Evolutionary conservation across 2,888 invertebrate species (phyloP), one percentile per base, ranked within the genome.

Genomic region (Ennomos quercinarius): DNA sequence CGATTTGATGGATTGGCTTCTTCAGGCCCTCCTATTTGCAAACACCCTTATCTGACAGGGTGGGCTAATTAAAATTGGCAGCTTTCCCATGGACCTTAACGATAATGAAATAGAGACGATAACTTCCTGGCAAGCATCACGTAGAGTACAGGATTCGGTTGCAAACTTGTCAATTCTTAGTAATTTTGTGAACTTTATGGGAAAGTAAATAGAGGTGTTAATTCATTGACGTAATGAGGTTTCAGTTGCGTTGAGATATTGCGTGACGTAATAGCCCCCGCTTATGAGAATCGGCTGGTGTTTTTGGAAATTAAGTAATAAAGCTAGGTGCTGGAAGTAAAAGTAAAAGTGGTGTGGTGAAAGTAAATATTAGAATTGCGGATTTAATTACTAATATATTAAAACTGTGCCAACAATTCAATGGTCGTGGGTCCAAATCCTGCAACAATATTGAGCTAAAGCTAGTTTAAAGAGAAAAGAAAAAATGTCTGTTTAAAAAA

Each of bases 1-100:
- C 88, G 81, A 89, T 91, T 92, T 92, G 92, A 92, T 92, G 91
- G 91, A 92, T 92, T 92, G 91, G 91, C 91, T 92, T 91, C 91
- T 91, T 90, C 87, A 80, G 81, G 80, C 90, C 89, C 89, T 85
- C 81, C 87, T 91, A 91, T 91, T 91, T 91, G 91, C 91, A 91
- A 91, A 91, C 90, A 90, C 92, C 91, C 91, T 89, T 87, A 87
- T 87, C 87, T 80, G 82, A 77, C 63, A 71, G 73, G 73, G 73
- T 73, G 76, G 82, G 86, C 91, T 91, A 92, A 91, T 91, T 92
- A 91, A 91, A 91, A 91, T 89, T 86, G 87, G 81, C 88, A 84
- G 57, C 47, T 47, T 37, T 40, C 53, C 51, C 51, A 55, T 57
- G 58, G 55, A 57, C 74, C 68, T 66, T 86, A 77, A 66, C 38